Conservation (phyloP, 2,888 invertebrate genomes). For the Arenicola marina region DNA sequence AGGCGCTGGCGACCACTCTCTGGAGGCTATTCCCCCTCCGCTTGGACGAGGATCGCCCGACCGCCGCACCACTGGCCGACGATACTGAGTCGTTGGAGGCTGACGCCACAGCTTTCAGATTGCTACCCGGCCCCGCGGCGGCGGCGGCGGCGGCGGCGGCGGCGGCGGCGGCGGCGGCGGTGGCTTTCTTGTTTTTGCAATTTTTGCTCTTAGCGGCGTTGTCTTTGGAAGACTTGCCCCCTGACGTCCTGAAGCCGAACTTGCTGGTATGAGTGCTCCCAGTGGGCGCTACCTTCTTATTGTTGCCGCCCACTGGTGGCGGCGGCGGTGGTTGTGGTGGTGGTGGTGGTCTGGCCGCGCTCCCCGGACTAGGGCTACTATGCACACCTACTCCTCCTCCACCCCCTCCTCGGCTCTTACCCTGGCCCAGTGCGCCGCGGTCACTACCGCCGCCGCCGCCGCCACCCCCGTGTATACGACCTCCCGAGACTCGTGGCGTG, state of each 20-base stretch:
- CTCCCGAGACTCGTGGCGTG: no score
- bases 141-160: not conserved
- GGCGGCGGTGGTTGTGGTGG: no score
- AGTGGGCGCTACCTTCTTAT: no score
- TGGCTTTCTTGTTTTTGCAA: not conserved
- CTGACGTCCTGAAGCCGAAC: no score
- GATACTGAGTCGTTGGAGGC: not conserved
- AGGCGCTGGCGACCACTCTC: no score
- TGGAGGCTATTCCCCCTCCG: not conserved
- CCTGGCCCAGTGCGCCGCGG: no score
- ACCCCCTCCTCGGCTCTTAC: no score
- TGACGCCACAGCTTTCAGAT: not conserved
- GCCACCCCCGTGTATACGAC: not conserved
- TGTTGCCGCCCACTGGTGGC: no score
- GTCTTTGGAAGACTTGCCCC: not conserved
- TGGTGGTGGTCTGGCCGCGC: no score
- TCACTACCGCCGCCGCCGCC: not conserved
- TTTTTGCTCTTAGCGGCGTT: not conserved
- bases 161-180: not conserved
- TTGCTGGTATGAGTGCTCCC: no score
- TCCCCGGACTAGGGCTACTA: no score
- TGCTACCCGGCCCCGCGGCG: not conserved
- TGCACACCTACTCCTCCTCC: no score
- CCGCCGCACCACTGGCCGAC: not conserved
- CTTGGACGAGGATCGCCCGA: not conserved